Conservation (phyloP, 2,797 vertebrate genomes). For the Coreius guichenoti region DNA sequence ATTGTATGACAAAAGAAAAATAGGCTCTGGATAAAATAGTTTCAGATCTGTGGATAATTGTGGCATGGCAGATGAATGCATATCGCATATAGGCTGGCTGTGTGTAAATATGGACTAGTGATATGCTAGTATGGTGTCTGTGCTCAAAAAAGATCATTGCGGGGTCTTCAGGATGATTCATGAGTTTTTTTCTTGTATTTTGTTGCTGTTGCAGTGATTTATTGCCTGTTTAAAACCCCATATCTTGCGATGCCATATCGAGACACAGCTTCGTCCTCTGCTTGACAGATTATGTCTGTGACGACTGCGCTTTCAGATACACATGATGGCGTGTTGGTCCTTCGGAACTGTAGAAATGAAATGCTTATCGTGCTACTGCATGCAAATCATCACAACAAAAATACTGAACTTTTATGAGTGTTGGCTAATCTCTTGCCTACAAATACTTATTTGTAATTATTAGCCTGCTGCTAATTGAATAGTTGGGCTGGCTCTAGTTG, state of each 20-base stretch:
- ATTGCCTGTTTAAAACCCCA: conserved; percentile 63
- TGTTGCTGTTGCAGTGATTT: conserved; percentile 57
- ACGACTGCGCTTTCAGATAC: conserved; percentile 31
- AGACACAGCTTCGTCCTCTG: conserved; percentile 55
- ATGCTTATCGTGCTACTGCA: conserved; percentile 39
- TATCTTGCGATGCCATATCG: conserved; percentile 59
- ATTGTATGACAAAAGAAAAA: not conserved
- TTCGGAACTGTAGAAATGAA: conserved; percentile 25
- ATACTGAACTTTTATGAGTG: not conserved
- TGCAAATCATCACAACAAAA: conserved; percentile 25
- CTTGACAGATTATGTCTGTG: conserved; percentile 59
- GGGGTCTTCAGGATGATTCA: conserved; percentile 60
- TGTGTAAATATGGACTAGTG: conserved; percentile 11
- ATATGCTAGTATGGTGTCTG: conserved; percentile 25
- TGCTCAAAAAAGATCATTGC: conserved; percentile 37
- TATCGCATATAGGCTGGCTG: not conserved
- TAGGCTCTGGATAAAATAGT: not conserved
- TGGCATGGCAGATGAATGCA: not conserved
- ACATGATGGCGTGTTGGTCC: conserved; percentile 41
- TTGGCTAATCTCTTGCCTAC: conserved; percentile 41
- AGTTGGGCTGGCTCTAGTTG: not conserved
- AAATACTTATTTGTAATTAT: conserved; percentile 46
- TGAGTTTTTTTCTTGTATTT: conserved; percentile 54
- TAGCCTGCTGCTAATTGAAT: conserved; percentile 37
- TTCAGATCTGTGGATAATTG: not conserved